Evolutionary conservation across 2,888 invertebrate species (phyloP).

Genomic region (Pyrgus malvae): DNA sequence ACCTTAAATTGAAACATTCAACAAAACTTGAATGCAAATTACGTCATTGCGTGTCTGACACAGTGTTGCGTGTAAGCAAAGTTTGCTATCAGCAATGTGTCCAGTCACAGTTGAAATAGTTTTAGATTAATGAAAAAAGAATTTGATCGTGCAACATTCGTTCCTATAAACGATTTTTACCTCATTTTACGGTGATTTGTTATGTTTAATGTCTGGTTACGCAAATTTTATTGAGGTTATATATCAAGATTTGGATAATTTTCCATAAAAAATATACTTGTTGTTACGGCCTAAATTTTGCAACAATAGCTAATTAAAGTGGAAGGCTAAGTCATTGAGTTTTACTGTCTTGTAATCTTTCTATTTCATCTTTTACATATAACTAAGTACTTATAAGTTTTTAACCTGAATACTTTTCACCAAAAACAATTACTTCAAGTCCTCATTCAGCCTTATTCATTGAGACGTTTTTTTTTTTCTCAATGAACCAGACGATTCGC

Average conservation of each 20-base stretch:
- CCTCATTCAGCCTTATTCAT: background rate
- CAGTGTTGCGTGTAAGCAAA: constrained; percentile 6
- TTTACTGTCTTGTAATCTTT: no score
- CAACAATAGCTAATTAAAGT: no score
- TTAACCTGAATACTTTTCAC: no score
- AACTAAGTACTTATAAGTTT: no score
- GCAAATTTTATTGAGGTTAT: background rate
- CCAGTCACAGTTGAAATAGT: background rate
- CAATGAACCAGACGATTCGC: background rate
- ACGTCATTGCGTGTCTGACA: constrained; percentile 14
- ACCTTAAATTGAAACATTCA: constrained; percentile 20
- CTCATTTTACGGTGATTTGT: constrained; percentile 4
- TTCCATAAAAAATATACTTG: background rate
- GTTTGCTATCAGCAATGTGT: background rate
- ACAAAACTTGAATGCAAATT: constrained; percentile 11
- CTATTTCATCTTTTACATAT: no score
- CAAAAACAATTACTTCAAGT: background rate
- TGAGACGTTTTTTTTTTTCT: background rate
- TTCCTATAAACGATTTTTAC: background rate
- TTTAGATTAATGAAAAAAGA: constrained; percentile 2
- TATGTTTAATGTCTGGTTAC: background rate
- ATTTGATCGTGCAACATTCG: constrained; percentile 1
- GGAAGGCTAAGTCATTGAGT: no score
- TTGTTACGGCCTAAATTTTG: background rate
- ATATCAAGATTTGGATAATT: background rate